Conservation (phyloP, 2,888 invertebrate genomes). For the Drosophila meridiana region DNA sequence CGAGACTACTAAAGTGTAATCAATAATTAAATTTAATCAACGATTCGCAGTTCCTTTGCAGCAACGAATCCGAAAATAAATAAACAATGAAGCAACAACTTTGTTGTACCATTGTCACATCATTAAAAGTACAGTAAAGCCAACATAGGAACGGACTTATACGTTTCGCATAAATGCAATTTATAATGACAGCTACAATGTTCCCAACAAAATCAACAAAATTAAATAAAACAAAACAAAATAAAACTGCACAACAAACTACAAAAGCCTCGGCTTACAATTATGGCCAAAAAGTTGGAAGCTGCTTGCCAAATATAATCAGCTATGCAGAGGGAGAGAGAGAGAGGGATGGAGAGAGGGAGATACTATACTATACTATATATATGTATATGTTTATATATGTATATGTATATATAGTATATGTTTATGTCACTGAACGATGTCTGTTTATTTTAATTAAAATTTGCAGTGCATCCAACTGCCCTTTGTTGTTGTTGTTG, state of each 20-base stretch:
- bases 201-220: slow-evolving; percentile 32
- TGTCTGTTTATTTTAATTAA: slow-evolving; percentile 71
- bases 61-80: not conserved
- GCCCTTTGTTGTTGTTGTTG: slow-evolving; percentile 11
- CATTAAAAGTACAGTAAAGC: slow-evolving; percentile 41
- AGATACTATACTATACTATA: not conserved
- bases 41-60: not conserved
- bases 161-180: slow-evolving; percentile 64
- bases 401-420: not conserved
- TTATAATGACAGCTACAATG: slow-evolving; percentile 72
- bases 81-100: not conserved
- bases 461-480: slow-evolving; percentile 43
- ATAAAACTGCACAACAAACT: slow-evolving; percentile 26
- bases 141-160: slow-evolving; percentile 34
- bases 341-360: not conserved
- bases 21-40: slow-evolving; percentile 14
- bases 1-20: not conserved
- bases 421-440: slow-evolving; percentile 12
- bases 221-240: slow-evolving; percentile 43
- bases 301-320: slow-evolving; percentile 55
- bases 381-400: not conserved
- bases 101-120: slow-evolving; percentile 27
- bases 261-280: slow-evolving; percentile 53
- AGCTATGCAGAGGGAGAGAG: slow-evolving; percentile 11
- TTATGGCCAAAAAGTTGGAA: slow-evolving; percentile 67